phyloP scores from a whole-genome alignment of 2,888 invertebrate genomes.

The Hirudinaria manillensis region DNA sequence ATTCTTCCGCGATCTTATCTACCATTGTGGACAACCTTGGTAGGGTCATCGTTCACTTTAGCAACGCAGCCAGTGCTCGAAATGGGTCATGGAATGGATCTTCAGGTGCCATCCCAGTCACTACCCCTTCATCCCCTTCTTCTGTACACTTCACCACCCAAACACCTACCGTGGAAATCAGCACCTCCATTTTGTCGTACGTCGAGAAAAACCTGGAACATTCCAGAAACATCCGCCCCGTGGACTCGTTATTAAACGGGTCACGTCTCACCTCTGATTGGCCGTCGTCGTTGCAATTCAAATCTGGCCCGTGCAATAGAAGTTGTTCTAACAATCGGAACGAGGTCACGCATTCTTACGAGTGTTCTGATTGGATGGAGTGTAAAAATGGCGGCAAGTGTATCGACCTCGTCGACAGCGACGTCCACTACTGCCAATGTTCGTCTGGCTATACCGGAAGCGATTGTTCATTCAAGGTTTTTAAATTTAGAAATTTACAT shows the following conservation, averaged over 20 bases:
- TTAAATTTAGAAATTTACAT: background rate
- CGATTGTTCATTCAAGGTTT: conserved; percentile 32
- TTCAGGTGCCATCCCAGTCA: too few species aligned
- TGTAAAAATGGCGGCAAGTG: conserved; percentile 18
- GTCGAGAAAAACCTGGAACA: too few species aligned
- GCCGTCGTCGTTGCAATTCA: background rate
- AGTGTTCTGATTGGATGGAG: conserved; percentile 6
- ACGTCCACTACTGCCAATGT: conserved; percentile 29
- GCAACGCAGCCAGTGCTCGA: too few species aligned
- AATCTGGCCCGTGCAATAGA: background rate
- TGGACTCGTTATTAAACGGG: background rate
- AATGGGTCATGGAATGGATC: too few species aligned
- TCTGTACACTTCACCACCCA: too few species aligned
- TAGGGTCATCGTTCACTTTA: too few species aligned
- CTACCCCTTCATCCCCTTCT: too few species aligned
- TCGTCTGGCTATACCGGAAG: conserved; percentile 20
- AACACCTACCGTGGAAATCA: too few species aligned
- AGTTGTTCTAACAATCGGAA: background rate
- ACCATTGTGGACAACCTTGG: too few species aligned
- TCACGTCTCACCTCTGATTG: background rate
- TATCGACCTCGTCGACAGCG: background rate
- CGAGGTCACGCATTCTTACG: conserved; percentile 8
- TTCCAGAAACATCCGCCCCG: background rate
- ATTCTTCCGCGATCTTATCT: too few species aligned
- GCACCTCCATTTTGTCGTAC: too few species aligned